A percentile compares a stretch with the other conserved stretches of the same genome.
These are phyloP conservation scores for Belonocnema kinseyi DNA, from an alignment of 1,140 invertebrate species.

Conservation along the genomic window DNA sequence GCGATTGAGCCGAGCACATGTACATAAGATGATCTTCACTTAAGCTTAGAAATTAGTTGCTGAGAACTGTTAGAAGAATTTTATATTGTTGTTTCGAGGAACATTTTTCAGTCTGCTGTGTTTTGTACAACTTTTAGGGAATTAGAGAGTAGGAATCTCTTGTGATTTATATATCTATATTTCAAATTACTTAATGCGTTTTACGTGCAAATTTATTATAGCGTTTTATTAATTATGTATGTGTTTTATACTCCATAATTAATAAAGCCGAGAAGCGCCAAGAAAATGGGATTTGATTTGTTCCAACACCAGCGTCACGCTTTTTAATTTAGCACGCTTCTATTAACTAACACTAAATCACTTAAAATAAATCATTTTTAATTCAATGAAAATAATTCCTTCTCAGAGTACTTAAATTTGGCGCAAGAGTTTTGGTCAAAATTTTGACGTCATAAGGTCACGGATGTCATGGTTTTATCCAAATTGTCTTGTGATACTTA, in stretches of 20 bases:
- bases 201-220: constrained; percentile 17
- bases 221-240: constrained; percentile 53
- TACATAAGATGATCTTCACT: neutral
- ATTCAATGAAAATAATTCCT: neutral
- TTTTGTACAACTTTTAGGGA: neutral
- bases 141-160: neutral
- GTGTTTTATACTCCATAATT: constrained; percentile 36
- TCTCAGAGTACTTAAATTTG: neutral
- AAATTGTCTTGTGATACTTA: no score
- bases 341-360: neutral
- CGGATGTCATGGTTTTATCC: no score
- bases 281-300: neutral
- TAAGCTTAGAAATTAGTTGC: constrained; percentile 12
- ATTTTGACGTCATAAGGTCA: no score
- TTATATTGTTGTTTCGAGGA: constrained; percentile 12
- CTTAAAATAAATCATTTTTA: neutral
- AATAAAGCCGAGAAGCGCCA: constrained; percentile 15
- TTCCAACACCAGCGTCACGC: constrained; percentile 5
- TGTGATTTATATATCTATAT: constrained; percentile 10
- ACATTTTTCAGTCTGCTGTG: constrained; percentile 7
- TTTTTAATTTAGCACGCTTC: neutral
- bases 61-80: constrained; percentile 9
- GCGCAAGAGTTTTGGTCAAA: no score
- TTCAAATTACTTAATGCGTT: constrained; percentile 7
- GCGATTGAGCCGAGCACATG: constrained; percentile 9